Evolutionary conservation across 2,888 invertebrate species (phyloP).

Genomic region (Galeruca laticollis): DNA sequence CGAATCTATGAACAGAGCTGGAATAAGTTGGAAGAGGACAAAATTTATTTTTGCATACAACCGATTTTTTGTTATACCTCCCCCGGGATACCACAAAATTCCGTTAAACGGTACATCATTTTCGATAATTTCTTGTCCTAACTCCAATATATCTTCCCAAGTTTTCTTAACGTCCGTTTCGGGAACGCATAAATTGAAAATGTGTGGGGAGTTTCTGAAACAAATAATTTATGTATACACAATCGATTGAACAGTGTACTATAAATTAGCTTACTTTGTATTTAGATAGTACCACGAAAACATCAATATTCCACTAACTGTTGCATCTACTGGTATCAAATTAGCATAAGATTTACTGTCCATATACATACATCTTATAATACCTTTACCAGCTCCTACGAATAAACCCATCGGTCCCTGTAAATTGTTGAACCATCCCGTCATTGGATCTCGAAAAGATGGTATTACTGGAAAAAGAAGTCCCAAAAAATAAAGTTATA

Average conservation of each 20-base stretch:
- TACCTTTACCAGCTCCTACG: slow-evolving; percentile 85
- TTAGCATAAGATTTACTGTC: slow-evolving; percentile 74
- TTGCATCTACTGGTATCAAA: slow-evolving; percentile 82
- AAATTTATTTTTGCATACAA: slow-evolving; percentile 84
- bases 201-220: slow-evolving; percentile 46
- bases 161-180: slow-evolving; percentile 68
- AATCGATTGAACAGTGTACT: neutral
- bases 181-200: slow-evolving; percentile 50
- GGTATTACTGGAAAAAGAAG: slow-evolving; percentile 76
- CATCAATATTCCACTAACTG: slow-evolving; percentile 82
- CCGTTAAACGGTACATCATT: slow-evolving; percentile 85
- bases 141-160: slow-evolving; percentile 90
- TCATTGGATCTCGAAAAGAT: slow-evolving; percentile 78
- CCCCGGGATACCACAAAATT: slow-evolving; percentile 86
- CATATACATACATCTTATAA: slow-evolving; percentile 87
- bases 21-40: slow-evolving; percentile 89
- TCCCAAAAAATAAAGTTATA: slow-evolving; percentile 46
- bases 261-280: slow-evolving; percentile 39
- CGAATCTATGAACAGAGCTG: slow-evolving; percentile 87
- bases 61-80: slow-evolving; percentile 85
- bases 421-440: slow-evolving; percentile 92
- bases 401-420: slow-evolving; percentile 91
- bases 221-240: neutral
- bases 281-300: slow-evolving; percentile 73
- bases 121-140: slow-evolving; percentile 81